Base-by-base conservation (phyloP, 2,888 invertebrate genomes). In the Leptogaster cylindrica region DNA sequence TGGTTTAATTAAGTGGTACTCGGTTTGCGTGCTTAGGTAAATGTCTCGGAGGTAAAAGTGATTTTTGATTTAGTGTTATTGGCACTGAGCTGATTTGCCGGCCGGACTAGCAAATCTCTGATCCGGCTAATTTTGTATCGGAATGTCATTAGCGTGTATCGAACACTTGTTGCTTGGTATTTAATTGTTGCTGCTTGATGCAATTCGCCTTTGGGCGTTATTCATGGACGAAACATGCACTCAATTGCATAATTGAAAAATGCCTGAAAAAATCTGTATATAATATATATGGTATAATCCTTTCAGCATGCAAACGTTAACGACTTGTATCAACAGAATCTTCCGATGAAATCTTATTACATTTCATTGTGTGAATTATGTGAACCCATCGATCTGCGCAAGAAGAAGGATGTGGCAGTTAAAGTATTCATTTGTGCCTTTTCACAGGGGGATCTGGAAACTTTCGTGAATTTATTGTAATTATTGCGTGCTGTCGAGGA, bases 31-130 rank as follows among this genome's bases (percentile, higher is more conserved):
- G 72, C 72, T 71, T 68, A 70, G 61, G 70, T 70, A 69, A 71
- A 71, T 72, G 72, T 71, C 71, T 72, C 67, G 69, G 67, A 68
- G 72, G 72, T 72, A 72, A 72, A 72, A 72, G 72, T 72, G 72
- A 72, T 72, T 72, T 72, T 72, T 72, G 72, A 72, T 72, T 72
- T 72, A 72, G 72, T 72, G 70, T 72, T 72, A 72, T 72, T 72
- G 71, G 72, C 71, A 72, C 69, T 70, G 70, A 71, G 71, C 69
- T 68, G 68, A 71, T 72, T 63, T 63, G 46, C 48, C 31, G 20
- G 39, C 25, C 44, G 44, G 61, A n/a, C 44, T 63, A 67, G 67
- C n/a, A 66, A 63, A 71, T 69, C 69, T 44, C 27, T 70, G 68
- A 31, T 63, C 58, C 12, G 41, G 16, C 58, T 44, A 52, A 25